A percentile compares a stretch with the other conserved stretches of the same genome.
Conservation (phyloP, 2,797 vertebrate species). For the Hoplostethus atlanticus region DNA sequence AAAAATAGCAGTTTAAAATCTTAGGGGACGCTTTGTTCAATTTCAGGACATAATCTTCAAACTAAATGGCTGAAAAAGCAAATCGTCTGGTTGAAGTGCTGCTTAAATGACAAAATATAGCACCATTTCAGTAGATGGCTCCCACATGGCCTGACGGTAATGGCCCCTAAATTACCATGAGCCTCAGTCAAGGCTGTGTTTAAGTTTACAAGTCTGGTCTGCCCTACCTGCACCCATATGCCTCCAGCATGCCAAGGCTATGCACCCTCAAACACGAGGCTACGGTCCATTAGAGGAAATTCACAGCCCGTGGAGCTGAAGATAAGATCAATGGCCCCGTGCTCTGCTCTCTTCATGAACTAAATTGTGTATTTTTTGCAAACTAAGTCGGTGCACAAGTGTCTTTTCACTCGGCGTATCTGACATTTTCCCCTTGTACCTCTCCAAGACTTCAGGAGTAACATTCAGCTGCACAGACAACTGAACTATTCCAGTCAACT, state of each 20-base stretch:
- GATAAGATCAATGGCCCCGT: slow-evolving; percentile 14
- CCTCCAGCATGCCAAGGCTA: neutral
- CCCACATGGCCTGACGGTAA: slow-evolving; percentile 16
- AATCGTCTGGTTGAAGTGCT: slow-evolving; percentile 8
- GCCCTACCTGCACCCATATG: slow-evolving; percentile 15
- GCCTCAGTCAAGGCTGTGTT: slow-evolving; percentile 31
- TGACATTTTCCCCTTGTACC: too few species aligned
- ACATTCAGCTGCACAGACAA: too few species aligned
- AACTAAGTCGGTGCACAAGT: too few species aligned
- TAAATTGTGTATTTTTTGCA: too few species aligned
- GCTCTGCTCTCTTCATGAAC: too few species aligned
- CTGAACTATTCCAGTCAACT: too few species aligned
- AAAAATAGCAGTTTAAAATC: slow-evolving; percentile 28
- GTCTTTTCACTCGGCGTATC: too few species aligned
- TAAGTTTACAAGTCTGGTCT: slow-evolving; percentile 21
- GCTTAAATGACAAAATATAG: slow-evolving; percentile 17
- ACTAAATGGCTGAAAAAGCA: slow-evolving; percentile 25
- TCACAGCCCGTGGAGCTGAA: slow-evolving; percentile 15
- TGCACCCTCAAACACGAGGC: neutral
- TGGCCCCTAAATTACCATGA: slow-evolving; percentile 25
- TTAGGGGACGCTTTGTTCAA: slow-evolving; percentile 1
- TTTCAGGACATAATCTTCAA: slow-evolving; percentile 34
- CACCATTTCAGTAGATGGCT: slow-evolving; percentile 16
- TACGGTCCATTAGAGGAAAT: slow-evolving; percentile 18
- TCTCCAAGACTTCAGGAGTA: too few species aligned